Conservation (phyloP, 2,888 invertebrate species). For the Stenotaenia linearis region DNA sequence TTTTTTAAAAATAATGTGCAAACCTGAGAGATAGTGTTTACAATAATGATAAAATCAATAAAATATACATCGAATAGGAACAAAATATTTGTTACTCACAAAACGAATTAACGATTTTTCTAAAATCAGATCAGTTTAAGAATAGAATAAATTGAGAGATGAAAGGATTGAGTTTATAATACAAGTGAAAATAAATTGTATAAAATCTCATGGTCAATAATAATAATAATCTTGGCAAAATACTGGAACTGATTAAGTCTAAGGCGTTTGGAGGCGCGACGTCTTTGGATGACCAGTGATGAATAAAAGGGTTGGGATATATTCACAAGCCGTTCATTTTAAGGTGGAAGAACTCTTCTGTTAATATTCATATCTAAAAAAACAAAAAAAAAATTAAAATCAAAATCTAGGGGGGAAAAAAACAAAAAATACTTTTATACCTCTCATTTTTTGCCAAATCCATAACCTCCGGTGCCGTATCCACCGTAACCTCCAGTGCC, state of each 20-base stretch:
- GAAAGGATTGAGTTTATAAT: neutral
- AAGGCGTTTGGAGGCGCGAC: neutral
- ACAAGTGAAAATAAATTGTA: neutral
- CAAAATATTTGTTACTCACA: neutral
- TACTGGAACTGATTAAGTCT: neutral
- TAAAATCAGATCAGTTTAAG: neutral
- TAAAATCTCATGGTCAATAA: neutral
- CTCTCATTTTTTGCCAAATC: neutral
- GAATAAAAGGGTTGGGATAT: neutral
- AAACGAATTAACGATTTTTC: neutral
- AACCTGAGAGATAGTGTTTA: neutral
- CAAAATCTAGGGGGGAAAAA: neutral
- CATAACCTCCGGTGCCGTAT: neutral
- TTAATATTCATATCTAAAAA: neutral
- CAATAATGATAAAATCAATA: neutral
- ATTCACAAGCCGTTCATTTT: neutral
- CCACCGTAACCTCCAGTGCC: neutral
- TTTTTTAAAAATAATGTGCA: neutral
- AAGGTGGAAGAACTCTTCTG: neutral
- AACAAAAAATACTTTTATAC: neutral
- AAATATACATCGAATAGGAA: neutral
- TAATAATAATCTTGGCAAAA: neutral
- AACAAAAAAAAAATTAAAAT: neutral
- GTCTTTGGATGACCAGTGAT: neutral
- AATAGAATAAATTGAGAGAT: neutral